phyloP scores from a whole-genome alignment of 2,797 vertebrate genomes.

The Gouania willdenowi region DNA sequence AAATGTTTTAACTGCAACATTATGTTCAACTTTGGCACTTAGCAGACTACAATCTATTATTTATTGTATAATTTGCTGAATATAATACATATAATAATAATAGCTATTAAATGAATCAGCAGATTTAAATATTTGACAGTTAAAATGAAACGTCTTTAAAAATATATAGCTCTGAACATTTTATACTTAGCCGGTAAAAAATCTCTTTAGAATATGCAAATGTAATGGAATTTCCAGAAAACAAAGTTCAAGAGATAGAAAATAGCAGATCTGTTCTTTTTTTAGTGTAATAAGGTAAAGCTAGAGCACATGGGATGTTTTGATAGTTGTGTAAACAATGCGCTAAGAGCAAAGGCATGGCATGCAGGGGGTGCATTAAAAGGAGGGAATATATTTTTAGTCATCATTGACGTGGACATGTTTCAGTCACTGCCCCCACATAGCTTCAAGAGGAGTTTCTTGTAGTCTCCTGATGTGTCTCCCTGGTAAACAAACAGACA shows the following conservation, averaged over 20 bases:
- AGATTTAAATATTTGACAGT: slow-evolving; percentile 17
- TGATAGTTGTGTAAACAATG: slow-evolving; percentile 33
- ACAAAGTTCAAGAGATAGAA: slow-evolving; percentile 14
- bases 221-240: slow-evolving; percentile 18
- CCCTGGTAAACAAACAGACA: slow-evolving; percentile 75
- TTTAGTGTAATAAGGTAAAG: slow-evolving; percentile 27
- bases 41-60: slow-evolving; percentile 25
- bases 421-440: slow-evolving; percentile 93
- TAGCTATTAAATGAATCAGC: slow-evolving; percentile 17
- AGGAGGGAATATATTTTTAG: slow-evolving; percentile 12
- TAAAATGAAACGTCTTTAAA: slow-evolving; percentile 25
- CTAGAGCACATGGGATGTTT: slow-evolving; percentile 6
- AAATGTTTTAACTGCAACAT: slow-evolving; percentile 15
- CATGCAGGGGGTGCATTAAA: slow-evolving; percentile 47
- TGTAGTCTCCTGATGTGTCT: slow-evolving; percentile 97
- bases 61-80: slow-evolving; percentile 8
- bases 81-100: not conserved
- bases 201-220: slow-evolving; percentile 2
- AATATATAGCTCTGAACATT: slow-evolving; percentile 41
- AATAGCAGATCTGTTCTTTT: slow-evolving; percentile 28
- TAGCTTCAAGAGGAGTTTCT: slow-evolving; percentile 92
- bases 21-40: slow-evolving; percentile 31
- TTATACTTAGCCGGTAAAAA: slow-evolving; percentile 8
- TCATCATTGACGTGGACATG: not conserved
- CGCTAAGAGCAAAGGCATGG: slow-evolving; percentile 32